These are phyloP conservation scores for Geothlypis trichas DNA, from an alignment of 2,113 vertebrate genomes.

Conservation along the genomic window DNA sequence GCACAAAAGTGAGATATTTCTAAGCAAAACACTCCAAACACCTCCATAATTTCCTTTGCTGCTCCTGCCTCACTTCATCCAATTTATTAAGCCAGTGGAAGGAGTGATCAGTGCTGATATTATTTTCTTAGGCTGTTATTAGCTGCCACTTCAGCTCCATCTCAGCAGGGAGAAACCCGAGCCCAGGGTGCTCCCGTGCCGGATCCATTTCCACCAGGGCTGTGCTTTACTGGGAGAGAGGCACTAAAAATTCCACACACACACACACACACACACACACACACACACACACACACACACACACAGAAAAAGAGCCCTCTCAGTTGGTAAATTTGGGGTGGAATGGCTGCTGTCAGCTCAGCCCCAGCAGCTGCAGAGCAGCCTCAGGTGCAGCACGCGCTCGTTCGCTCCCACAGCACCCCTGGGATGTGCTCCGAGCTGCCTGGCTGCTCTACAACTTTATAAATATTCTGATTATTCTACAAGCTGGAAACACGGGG, in stretches of 20 bases:
- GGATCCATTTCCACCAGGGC: neutral
- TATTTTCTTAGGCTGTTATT: neutral
- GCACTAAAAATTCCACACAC: neutral
- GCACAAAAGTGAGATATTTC: neutral
- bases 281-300: neutral
- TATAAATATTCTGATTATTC: conserved; percentile 1
- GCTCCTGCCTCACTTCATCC: conserved; percentile 26
- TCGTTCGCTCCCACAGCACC: neutral
- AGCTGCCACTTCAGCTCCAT: conserved; percentile 19
- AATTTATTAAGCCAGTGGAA: conserved; percentile 16
- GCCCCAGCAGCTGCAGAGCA: neutral
- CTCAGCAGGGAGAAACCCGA: neutral
- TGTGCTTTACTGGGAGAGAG: neutral
- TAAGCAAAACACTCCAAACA: conserved; percentile 2
- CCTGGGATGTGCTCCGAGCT: neutral
- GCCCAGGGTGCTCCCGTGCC: neutral
- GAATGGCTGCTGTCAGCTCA: conserved; percentile 31
- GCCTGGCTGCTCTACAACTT: neutral
- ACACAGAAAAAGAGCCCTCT: neutral
- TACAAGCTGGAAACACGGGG: neutral
- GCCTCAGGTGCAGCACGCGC: neutral
- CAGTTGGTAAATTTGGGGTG: neutral
- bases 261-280: neutral
- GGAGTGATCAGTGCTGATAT: neutral
- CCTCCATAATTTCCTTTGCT: conserved; percentile 1